Conservation (phyloP, 1,140 invertebrate genomes). For the Chionoecetes opilio region DNA sequence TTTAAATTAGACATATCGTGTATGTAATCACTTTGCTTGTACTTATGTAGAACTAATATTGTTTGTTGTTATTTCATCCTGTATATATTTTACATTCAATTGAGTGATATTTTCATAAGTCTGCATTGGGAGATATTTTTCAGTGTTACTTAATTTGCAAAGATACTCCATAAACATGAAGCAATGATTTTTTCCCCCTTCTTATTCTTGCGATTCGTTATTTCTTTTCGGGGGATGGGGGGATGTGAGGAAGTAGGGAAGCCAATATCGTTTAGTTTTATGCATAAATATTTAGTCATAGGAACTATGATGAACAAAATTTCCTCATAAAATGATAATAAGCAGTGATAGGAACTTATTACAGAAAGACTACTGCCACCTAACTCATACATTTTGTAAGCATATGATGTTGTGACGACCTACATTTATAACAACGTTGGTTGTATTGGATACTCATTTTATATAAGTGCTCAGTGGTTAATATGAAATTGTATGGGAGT, state of each 20-base stretch:
- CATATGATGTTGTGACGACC: conserved; percentile 17
- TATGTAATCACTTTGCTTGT: background rate
- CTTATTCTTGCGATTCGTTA: too few species aligned
- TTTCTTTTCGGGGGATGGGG: background rate
- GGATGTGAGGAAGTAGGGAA: background rate
- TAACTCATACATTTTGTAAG: conserved; percentile 37
- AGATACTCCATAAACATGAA: too few species aligned
- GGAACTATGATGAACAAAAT: background rate
- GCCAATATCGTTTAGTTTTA: background rate
- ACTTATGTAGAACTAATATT: background rate
- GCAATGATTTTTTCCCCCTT: too few species aligned
- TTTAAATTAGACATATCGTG: background rate
- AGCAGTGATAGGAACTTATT: background rate
- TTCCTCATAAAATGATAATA: too few species aligned
- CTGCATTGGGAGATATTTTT: too few species aligned
- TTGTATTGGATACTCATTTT: conserved; percentile 30
- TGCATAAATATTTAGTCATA: background rate
- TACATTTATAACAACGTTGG: conserved; percentile 1
- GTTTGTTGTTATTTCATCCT: too few species aligned
- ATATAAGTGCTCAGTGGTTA: background rate
- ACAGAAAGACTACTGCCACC: background rate
- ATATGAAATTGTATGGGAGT: background rate
- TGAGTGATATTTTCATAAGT: too few species aligned
- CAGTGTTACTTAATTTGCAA: too few species aligned
- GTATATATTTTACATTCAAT: too few species aligned